Evolutionary conservation across 2,113 vertebrate genomes (phyloP).

Genomic region (Diadophis punctatus): DNA sequence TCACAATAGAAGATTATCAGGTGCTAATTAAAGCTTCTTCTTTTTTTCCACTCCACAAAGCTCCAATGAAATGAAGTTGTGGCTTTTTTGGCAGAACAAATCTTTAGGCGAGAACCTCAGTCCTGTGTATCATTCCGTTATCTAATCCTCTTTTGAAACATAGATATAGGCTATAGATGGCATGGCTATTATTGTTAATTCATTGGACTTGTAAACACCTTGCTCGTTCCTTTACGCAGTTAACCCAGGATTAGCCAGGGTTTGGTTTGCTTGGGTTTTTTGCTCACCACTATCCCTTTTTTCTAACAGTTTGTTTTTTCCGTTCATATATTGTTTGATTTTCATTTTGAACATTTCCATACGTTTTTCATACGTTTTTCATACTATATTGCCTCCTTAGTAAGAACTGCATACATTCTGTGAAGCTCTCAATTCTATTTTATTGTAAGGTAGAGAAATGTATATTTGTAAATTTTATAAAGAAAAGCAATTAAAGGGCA

Average conservation of each 20-base stretch:
- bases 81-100: constrained; percentile 48
- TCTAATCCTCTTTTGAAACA: constrained; percentile 52
- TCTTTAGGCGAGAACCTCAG: constrained; percentile 34
- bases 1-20: constrained; percentile 43
- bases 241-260: constrained; percentile 28
- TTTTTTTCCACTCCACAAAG: constrained; percentile 35
- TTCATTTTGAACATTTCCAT: not conserved
- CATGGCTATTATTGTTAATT: constrained; percentile 30
- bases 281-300: not conserved
- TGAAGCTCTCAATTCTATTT: not conserved
- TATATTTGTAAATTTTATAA: not conserved
- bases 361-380: not conserved
- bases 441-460: not conserved
- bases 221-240: constrained; percentile 43
- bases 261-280: not conserved
- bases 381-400: not conserved
- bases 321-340: not conserved
- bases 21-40: constrained; percentile 53
- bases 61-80: constrained; percentile 44
- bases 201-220: constrained; percentile 29
- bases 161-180: constrained; percentile 31
- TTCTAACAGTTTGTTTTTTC: not conserved
- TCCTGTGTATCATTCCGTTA: constrained; percentile 19
- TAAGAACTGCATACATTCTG: not conserved
- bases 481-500: not conserved